Conservation (phyloP, 2,797 vertebrate genomes). For the Anguilla anguilla region DNA sequence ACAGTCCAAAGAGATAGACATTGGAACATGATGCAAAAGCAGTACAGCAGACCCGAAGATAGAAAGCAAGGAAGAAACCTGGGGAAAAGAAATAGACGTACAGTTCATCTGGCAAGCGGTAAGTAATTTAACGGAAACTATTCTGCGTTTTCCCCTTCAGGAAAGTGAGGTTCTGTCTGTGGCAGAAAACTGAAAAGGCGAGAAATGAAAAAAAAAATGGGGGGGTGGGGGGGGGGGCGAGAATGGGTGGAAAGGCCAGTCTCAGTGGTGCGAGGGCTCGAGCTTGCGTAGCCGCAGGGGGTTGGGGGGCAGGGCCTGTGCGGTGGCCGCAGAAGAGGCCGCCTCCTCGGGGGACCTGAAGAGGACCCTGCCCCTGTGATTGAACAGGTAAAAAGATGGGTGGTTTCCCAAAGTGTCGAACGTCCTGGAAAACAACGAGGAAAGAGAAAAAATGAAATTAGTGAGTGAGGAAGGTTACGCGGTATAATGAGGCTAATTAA, state of each 20-base stretch:
- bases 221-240: constrained; percentile 38
- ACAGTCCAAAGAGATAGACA: constrained; percentile 67
- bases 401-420: constrained; percentile 98
- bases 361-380: constrained; percentile 90
- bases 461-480: neutral
- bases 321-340: constrained; percentile 72
- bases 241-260: constrained; percentile 65
- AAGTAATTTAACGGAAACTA: neutral
- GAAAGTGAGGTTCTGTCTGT: constrained; percentile 3
- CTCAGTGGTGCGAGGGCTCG: constrained; percentile 86
- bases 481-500: neutral
- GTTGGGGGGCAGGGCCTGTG: constrained; percentile 83
- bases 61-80: neutral
- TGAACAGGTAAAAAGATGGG: constrained; percentile 98
- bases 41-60: constrained; percentile 55
- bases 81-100: neutral
- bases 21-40: constrained; percentile 63
- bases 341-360: constrained; percentile 84
- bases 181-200: neutral
- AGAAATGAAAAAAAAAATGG: constrained; percentile 35
- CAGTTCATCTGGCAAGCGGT: neutral
- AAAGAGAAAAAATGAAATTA: neutral
- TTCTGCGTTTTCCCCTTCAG: neutral
- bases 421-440: constrained; percentile 76
- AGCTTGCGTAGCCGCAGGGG: constrained; percentile 91